phyloP scores from a whole-genome alignment of 2,797 vertebrate species.

The Cyprinodon diabolis region DNA sequence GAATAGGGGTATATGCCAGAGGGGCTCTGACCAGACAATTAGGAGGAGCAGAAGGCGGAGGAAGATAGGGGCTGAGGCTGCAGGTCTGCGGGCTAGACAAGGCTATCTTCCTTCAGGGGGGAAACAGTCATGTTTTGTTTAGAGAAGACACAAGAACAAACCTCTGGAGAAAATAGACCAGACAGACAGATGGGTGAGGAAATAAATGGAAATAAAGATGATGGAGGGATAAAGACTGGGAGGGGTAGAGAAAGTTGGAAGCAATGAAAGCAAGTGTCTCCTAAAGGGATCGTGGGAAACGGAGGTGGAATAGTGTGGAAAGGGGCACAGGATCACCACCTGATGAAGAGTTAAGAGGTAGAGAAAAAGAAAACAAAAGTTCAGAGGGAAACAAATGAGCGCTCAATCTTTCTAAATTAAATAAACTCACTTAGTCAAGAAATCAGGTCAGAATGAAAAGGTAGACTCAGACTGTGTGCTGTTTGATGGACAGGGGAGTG shows the following conservation, averaged over 20 bases:
- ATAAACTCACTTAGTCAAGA: conserved; percentile 17
- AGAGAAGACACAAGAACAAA: conserved; percentile 70
- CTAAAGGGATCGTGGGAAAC: conserved; percentile 36
- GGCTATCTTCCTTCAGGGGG: conserved; percentile 74
- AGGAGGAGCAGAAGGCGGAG: conserved; percentile 31
- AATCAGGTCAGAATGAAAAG: conserved; percentile 7
- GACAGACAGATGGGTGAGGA: conserved; percentile 60
- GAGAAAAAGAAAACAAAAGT: conserved; percentile 25
- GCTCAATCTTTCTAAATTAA: conserved; percentile 1
- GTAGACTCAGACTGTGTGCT: conserved; percentile 25
- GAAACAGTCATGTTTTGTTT: conserved; percentile 70
- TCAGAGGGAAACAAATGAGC: conserved; percentile 22
- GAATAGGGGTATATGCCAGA: conserved; percentile 53
- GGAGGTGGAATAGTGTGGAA: conserved; percentile 51
- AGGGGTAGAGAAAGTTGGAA: conserved; percentile 43
- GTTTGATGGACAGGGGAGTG: conserved; percentile 21
- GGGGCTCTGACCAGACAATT: conserved; percentile 48
- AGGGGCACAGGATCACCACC: conserved; percentile 24
- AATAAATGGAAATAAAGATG: conserved; percentile 39
- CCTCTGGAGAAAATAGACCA: conserved; percentile 65
- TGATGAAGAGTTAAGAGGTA: conserved; percentile 35
- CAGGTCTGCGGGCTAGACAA: conserved; percentile 77
- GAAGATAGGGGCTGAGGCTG: conserved; percentile 52
- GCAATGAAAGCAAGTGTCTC: conserved; percentile 46
- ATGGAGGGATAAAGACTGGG: conserved; percentile 27